Evolutionary conservation across 2,113 vertebrate genomes (phyloP).

Genomic region (Hirundichthys speculiger): DNA sequence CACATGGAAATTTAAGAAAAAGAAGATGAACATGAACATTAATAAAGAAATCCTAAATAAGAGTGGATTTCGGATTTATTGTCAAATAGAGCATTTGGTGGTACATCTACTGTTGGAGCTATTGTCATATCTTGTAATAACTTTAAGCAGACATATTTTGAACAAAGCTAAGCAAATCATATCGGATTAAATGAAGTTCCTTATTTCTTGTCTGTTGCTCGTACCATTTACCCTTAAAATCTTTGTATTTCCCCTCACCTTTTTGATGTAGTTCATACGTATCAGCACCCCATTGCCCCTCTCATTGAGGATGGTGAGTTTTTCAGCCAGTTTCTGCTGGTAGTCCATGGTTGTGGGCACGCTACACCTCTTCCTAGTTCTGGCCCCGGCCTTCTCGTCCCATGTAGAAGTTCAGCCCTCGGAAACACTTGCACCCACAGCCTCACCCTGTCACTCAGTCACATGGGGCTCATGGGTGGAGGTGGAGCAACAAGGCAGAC

Average conservation of each 20-base stretch:
- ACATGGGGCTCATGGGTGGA: constrained; percentile 56
- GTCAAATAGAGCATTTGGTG: too few species aligned
- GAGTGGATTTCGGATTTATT: too few species aligned
- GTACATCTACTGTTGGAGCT: too few species aligned
- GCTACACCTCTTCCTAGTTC: constrained; percentile 27
- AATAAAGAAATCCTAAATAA: too few species aligned
- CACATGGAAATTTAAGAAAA: too few species aligned
- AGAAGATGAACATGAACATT: too few species aligned
- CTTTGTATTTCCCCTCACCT: constrained; percentile 80
- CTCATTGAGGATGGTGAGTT: constrained; percentile 90
- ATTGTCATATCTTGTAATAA: too few species aligned
- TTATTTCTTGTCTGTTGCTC: constrained; percentile 32
- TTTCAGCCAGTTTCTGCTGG: constrained; percentile 93
- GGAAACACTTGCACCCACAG: constrained; percentile 49
- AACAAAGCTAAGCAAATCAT: too few species aligned
- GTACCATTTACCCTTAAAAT: neutral
- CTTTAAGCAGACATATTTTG: too few species aligned
- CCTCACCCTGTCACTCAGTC: constrained; percentile 66
- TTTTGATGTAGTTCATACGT: constrained; percentile 93
- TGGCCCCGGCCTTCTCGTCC: constrained; percentile 52
- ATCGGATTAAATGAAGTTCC: constrained; percentile 62
- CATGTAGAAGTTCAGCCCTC: constrained; percentile 20
- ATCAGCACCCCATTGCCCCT: constrained; percentile 89
- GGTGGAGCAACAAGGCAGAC: constrained; percentile 50
- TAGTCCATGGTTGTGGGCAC: constrained; percentile 83